These are phyloP conservation scores for Muscicapa comitata DNA, from an alignment of 2,797 vertebrate genomes.

Conservation along the genomic window DNA sequence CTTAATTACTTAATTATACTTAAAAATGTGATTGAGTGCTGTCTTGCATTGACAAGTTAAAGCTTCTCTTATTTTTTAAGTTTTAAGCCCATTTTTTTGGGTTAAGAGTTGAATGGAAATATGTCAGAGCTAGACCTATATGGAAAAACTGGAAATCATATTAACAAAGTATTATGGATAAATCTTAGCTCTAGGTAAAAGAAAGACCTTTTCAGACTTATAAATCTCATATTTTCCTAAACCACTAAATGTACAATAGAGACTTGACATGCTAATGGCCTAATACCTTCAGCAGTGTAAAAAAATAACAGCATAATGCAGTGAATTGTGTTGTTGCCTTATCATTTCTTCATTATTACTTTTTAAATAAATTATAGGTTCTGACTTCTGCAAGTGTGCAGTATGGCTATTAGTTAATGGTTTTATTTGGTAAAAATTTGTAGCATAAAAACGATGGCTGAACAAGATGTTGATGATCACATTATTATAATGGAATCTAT, in stretches of 20 bases:
- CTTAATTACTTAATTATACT: neutral
- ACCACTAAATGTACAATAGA: neutral
- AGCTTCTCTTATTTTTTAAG: neutral
- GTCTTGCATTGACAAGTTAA: neutral
- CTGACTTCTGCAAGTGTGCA: neutral
- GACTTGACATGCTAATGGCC: rapidly evolving
- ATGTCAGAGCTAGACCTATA: neutral
- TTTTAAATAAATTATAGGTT: neutral
- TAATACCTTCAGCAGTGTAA: neutral
- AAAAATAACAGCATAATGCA: neutral
- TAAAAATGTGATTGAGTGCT: neutral
- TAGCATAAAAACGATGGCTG: neutral
- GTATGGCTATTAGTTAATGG: neutral
- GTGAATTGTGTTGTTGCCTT: neutral
- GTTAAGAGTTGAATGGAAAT: neutral
- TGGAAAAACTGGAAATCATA: neutral
- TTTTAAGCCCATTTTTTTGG: neutral
- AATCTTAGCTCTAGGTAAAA: neutral
- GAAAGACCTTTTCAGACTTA: neutral
- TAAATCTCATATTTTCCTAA: neutral
- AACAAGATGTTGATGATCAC: neutral
- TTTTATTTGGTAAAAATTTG: neutral
- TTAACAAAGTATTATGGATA: neutral
- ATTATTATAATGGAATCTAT: neutral
- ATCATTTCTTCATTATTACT: neutral